phyloP scores from a whole-genome alignment of 2,797 vertebrate species.

The Bradypus variegatus region DNA sequence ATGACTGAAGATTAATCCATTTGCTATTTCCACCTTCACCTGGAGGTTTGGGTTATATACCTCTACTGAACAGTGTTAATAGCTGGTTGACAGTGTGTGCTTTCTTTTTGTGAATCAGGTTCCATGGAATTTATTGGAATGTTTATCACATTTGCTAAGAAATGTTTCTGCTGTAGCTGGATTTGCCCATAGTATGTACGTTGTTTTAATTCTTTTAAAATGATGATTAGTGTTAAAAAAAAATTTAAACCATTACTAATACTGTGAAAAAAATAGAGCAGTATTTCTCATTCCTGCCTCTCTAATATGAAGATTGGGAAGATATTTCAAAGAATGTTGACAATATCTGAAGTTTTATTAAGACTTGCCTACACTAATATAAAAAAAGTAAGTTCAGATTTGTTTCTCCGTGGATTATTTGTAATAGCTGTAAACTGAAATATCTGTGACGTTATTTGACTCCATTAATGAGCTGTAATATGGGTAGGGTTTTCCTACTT shows the following conservation, averaged over 20 bases:
- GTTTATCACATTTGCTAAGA: constrained; percentile 71
- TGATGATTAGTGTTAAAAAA: constrained; percentile 62
- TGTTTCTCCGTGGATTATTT: constrained; percentile 71
- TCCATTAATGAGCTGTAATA: constrained; percentile 77
- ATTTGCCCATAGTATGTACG: constrained; percentile 70
- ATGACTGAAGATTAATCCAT: constrained; percentile 65
- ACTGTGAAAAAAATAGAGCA: constrained; percentile 65
- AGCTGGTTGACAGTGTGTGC: constrained; percentile 66
- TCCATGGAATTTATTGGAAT: constrained; percentile 66
- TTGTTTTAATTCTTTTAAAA: constrained; percentile 65
- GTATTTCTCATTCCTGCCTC: constrained; percentile 59
- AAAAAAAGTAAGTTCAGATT: constrained; percentile 62
- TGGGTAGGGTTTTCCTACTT: constrained; percentile 78
- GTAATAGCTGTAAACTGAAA: constrained; percentile 69
- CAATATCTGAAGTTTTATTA: constrained; percentile 63
- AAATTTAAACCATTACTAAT: constrained; percentile 63
- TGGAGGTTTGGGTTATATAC: constrained; percentile 60
- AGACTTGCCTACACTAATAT: constrained; percentile 58
- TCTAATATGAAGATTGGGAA: constrained; percentile 58
- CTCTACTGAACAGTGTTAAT: constrained; percentile 63
- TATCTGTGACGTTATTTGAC: constrained; percentile 73
- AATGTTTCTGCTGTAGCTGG: constrained; percentile 68
- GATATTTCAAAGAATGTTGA: constrained; percentile 51
- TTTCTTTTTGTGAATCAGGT: constrained; percentile 70
- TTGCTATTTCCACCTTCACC: constrained; percentile 57